Base-by-base conservation (phyloP, 2,888 invertebrate species). In the Drosophila lutescens region DNA sequence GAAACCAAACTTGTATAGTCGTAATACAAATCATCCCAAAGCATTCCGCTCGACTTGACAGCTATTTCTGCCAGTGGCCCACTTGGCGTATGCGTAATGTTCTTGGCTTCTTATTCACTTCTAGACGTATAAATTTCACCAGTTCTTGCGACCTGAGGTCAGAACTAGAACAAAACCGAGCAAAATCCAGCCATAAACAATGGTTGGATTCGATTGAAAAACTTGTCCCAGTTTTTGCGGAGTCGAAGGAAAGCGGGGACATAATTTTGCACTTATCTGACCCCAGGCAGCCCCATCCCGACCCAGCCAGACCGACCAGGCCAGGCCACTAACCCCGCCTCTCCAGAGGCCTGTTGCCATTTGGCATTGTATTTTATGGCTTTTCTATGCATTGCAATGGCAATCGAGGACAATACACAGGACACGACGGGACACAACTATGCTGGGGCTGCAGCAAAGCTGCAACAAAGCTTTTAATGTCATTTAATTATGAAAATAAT, bases 251-350 rank as follows among this genome's bases (percentile, higher is more conserved):
- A 43, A 12, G 47, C 47, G 53, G 55, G 59, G 57, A 83, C 86
- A 83, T 83, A 71, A 83, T 80, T 86, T 76, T 80, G 83, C 86
- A 83, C 80, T 83, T 83, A 83, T 85, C 83, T 83, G 83, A 82
- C 74, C 83, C 78, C 75, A 54, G 73, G 67, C 79, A 71, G 71
- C 38, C 49, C 54, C 41, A 38, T 46, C 26, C 55, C n/a, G n/a
- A n/a, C n/a, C 63, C 15, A 32, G 9, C 55, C 43, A 32, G 5
- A 0, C 26, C 26, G 32, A 13, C 34, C 51, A 15, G 15, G 26
- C 47, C 50, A 26, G 56, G 50, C 44, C 47, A 47, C 17, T 41
- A 68, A 30, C 17, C 58, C 50, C 53, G 44, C 32, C 62, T 15
- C 58, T 40, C 50, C 38, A 34, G 51, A 46, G 41, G 68, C 59